These are phyloP conservation scores for Dreissena rostriformis DNA, from an alignment of 1,140 invertebrate species.

Conservation along the genomic window DNA sequence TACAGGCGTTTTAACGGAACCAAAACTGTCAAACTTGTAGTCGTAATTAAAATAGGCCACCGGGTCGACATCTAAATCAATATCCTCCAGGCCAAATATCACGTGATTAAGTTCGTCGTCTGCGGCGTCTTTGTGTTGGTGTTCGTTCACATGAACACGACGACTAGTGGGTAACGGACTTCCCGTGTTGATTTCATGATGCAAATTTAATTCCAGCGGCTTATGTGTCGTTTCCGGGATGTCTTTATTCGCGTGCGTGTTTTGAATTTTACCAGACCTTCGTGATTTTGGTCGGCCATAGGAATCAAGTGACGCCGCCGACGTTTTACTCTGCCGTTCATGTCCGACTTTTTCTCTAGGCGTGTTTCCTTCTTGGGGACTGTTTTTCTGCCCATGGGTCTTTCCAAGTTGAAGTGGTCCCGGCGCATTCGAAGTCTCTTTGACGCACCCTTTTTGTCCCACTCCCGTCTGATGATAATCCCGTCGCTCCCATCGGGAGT, in stretches of 20 bases:
- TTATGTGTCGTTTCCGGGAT: not conserved
- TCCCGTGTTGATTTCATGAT: not conserved
- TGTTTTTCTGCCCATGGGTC: not conserved
- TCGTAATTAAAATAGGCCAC: not conserved
- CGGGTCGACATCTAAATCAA: conserved; percentile 1
- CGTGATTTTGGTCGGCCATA: not conserved
- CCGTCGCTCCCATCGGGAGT: conserved; percentile 2
- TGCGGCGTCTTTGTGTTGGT: not conserved
- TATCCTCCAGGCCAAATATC: not conserved
- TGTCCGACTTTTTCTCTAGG: not conserved
- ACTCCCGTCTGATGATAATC: not conserved
- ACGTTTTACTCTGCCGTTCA: not conserved
- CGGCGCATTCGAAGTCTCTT: not conserved
- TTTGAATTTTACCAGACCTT: not conserved
- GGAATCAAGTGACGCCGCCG: not conserved
- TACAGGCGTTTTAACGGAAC: not conserved
- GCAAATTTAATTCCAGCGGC: not conserved
- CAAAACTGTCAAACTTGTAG: not conserved
- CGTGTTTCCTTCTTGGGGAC: not conserved
- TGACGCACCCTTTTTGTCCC: not conserved
- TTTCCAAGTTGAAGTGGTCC: not conserved
- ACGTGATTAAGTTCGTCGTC: not conserved
- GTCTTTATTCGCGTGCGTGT: not conserved
- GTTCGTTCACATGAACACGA: not conserved
- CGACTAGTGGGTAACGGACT: not conserved